Evolutionary conservation across 1,140 invertebrate genomes (phyloP), one percentile per base, ranked within the genome.

Genomic region (Trichogramma pretiosum): DNA sequence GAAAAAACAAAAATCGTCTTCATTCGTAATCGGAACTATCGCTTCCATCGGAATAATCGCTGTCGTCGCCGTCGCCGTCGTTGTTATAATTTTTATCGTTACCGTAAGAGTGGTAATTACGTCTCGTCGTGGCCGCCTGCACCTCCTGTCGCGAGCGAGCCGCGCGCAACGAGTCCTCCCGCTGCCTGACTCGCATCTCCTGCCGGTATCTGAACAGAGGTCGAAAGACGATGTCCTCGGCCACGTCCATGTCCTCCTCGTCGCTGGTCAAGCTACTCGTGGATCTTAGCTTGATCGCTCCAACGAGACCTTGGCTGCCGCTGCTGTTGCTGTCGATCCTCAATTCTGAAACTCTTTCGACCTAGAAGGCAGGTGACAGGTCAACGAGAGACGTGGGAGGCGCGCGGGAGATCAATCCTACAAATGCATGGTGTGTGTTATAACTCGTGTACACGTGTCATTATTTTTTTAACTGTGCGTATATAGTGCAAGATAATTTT

Each of bases 181-280:
- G 55, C 32, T 60, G 55, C 10, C 51, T 54, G 3, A 52, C 39
- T 9, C 54, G 53, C 7, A 55, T 41, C 43, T 67, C 60, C 33
- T 71, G 65, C 5, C 67, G 61, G 26, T 65, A 67, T 40, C 58
- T 61, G 24, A 70, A 70, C 16, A 70, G 54, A 1, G 68, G 68
- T 9, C 68, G 59, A 43, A 70, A 70, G 16, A 69, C 58, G 7
- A 69, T 68, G 34, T 69, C 64, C 37, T 67, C 67, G 2, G 68
- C 68, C 8, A 61, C 60, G 10, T 67, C 64, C 68, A 70, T 63
- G 37, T 69, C 62, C n/a, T 58, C 55, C 16, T n/a, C 9, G 33
- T 14, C 16, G 10, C 33, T 14, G 5, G 51, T 34, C 38, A 2
- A 10, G 16, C 33, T 14, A 44, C 17, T 21, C 33, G 41, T 37